Evolutionary conservation across 2,888 invertebrate species (phyloP), one percentile per base, ranked within the genome.

Genomic region (Rhopalosiphum nymphaeae): DNA sequence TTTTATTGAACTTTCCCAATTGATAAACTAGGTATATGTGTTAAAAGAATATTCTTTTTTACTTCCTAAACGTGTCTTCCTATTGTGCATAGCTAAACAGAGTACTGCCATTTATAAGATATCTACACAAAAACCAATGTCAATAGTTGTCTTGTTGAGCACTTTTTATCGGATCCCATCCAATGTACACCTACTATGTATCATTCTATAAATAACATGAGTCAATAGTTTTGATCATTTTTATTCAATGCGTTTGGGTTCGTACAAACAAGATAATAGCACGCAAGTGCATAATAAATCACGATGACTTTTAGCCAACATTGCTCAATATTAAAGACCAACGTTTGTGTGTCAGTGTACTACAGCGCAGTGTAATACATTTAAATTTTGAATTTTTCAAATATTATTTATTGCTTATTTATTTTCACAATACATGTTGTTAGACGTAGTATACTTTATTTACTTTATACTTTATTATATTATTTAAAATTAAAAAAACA

Each of bases 1-100:
- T 87, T 61, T 87, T 92, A 87, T 92, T 92, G 49, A 92, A 92
- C 61, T 92, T 67, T 61, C 36, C 36, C n/a, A 26, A 49, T 61
- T 49, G 87, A 92, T 61, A 87, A 87, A 92, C 46, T 87, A 61
- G 78, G 78, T 36, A 25, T 78, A 13, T n/a, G 36, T 49, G 10
- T 26, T 49, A 26, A 46, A 46, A 13, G 36, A 26, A 49, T 67
- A 49, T 92, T 61, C 16, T 29, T n/a, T 87, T 46, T 86, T 46
- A 26, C 46, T 36, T 46, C 56, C 13, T 36, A 87, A 92, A 67
- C 49, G 26, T 16, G 36, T 61, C 26, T 61, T 61, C 13, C 49
- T 87, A 42, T 87, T 87, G 61, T 67, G n/a, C 86, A 92, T 49
- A 87, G 86, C 46, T 26, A 49, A 61, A 87, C 61, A 49, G 49